These are phyloP conservation scores for Chionodraco myersi DNA, from an alignment of 2,113 vertebrate species.

Conservation along the genomic window DNA sequence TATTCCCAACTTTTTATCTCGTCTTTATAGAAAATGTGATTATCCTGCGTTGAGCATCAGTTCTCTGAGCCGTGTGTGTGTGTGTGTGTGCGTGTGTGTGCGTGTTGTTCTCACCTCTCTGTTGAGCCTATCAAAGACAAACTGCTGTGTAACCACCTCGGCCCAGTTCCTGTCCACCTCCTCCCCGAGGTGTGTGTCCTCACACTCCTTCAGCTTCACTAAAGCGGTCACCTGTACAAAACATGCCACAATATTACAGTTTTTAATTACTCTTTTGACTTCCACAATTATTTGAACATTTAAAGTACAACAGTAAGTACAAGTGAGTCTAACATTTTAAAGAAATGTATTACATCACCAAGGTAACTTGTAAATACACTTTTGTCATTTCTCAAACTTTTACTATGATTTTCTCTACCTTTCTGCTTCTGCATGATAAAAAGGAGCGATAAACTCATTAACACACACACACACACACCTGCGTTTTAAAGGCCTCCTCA, in stretches of 20 bases:
- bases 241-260: constrained; percentile 2
- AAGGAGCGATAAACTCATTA: background rate
- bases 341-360: constrained; percentile 5
- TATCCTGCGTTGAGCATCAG: too few relatives aligned
- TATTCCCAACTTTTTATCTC: too few relatives aligned
- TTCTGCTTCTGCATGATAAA: constrained; percentile 14
- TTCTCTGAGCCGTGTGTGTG: too few relatives aligned
- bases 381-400: constrained; percentile 30
- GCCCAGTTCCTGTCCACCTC: constrained; percentile 98
- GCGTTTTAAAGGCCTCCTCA: constrained; percentile 91
- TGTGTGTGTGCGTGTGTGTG: too few relatives aligned
- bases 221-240: constrained; percentile 90
- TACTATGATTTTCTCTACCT: background rate
- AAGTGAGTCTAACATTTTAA: background rate
- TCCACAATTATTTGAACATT: background rate
- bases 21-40: too few relatives aligned
- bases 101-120: constrained; percentile 86
- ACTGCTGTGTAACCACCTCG: constrained; percentile 95
- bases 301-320: background rate
- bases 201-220: constrained; percentile 96
- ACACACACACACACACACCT: constrained; percentile 54
- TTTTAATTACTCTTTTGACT: background rate
- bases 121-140: constrained; percentile 92
- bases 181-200: constrained; percentile 96
- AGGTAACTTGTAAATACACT: background rate